Conservation (phyloP, 1,140 invertebrate species). For the Physella acuta region DNA sequence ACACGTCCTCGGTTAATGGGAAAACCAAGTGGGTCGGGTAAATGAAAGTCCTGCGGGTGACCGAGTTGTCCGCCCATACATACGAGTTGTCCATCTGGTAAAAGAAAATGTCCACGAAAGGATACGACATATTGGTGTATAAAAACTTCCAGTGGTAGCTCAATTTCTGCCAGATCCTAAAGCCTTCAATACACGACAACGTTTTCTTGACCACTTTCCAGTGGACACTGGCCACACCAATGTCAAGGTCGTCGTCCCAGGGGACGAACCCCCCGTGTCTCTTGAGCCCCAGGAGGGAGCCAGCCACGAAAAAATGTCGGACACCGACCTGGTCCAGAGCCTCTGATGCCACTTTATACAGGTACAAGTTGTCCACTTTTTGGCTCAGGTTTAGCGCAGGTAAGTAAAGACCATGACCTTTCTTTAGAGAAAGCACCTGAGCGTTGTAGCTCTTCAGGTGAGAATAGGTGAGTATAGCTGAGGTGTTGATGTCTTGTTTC, state of each 20-base stretch:
- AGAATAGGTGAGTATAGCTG: neutral
- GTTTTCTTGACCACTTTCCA: conserved; percentile 1
- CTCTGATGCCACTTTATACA: neutral
- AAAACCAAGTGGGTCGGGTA: conserved; percentile 1
- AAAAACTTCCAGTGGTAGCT: conserved; percentile 11
- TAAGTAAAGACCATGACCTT: neutral
- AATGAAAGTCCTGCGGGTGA: neutral
- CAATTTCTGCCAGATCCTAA: neutral
- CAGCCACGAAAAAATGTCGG: neutral
- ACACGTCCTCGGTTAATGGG: neutral
- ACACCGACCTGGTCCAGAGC: neutral
- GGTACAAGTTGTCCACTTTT: neutral
- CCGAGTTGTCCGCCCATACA: neutral
- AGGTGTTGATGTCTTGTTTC: neutral
- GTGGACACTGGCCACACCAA: neutral
- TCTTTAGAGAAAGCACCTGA: neutral
- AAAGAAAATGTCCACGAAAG: conserved; percentile 15
- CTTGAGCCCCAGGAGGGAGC: conserved; percentile 8
- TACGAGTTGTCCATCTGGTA: neutral
- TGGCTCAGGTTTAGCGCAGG: neutral
- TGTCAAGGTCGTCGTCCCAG: conserved; percentile 24
- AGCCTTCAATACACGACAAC: conserved; percentile 12
- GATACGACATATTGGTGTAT: neutral
- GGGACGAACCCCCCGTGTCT: conserved; percentile 20
- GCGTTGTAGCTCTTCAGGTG: no score